These are phyloP conservation scores for Diarsia dahlii DNA, from an alignment of 2,888 invertebrate species.

Conservation along the genomic window DNA sequence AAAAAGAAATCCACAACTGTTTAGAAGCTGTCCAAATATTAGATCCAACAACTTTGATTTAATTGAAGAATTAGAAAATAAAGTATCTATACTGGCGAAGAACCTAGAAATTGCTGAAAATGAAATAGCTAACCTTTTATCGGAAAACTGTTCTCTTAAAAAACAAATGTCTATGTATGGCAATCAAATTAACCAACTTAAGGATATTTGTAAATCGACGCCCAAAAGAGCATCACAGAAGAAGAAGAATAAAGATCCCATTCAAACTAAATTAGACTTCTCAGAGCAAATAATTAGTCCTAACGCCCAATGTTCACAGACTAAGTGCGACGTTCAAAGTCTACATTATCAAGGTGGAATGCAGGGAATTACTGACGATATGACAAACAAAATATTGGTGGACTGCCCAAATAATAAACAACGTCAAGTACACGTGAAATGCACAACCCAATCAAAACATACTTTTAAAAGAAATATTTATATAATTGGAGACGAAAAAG, in stretches of 20 bases:
- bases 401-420: background rate
- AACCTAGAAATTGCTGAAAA: background rate
- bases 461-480: conserved; percentile 15
- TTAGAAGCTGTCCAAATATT: background rate
- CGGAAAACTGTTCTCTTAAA: conserved; percentile 12
- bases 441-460: background rate
- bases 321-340: background rate
- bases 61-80: background rate
- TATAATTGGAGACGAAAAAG: conserved; percentile 24
- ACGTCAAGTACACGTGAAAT: background rate
- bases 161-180: conserved; percentile 7
- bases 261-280: conserved; percentile 1
- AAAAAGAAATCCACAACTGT: background rate
- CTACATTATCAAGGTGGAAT: background rate
- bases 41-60: background rate
- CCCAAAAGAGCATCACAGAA: background rate
- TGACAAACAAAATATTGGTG: background rate
- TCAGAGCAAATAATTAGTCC: too few relatives aligned
- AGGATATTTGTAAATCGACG: conserved; percentile 17
- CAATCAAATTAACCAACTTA: conserved; percentile 3
- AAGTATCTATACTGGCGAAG: background rate
- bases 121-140: conserved; percentile 3
- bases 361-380: background rate
- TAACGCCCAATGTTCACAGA: background rate
- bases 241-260: background rate